Evolutionary conservation across 2,113 vertebrate species (phyloP), one percentile per base, ranked within the genome.

Genomic region (Herpailurus yagouaroundi): DNA sequence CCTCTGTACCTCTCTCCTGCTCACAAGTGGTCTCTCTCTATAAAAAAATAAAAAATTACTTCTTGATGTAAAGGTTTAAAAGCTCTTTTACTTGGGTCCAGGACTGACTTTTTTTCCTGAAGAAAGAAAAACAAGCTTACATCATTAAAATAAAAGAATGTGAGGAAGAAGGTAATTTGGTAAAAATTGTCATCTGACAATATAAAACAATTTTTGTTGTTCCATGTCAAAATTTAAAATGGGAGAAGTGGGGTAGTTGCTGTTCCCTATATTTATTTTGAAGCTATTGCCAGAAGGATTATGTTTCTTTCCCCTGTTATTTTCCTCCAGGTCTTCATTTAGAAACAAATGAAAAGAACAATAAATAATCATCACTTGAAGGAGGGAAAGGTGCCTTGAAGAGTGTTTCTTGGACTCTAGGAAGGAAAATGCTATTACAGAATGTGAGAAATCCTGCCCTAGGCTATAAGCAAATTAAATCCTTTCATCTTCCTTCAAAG

Each of bases 181-280:
- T 83, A 95, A 95, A 96, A 66, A 25, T 74, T 74, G 60, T 27
- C n/a, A 50, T 69, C 29, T 82, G 8, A 85, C 33, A 91, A 76
- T 69, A 76, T 94, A 68, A 80, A 96, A 71, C 7, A 64, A 36
- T 81, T 85, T 93, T 86, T 76, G n/a, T 90, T 90, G 27, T 79
- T 96, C 41, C n/a, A 18, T 95, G 13, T 84, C 60, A 91, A 23
- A 57, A 84, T 84, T 96, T 97, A 36, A 88, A 94, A 91, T 90
- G 60, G 27, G 31, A 64, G 33, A 83, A 73, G 23, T 71, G 1
- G 41, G 33, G 7, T 38, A 82, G 12, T 92, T 86, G 31, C 11
- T 89, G 1, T 80, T 41, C 38, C 6, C 45, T 74, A 31, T 69
- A 52, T 73, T 69, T 95, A 88, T 84, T 95, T 96, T 73, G 71